Conservation (phyloP, 2,888 invertebrate species). For the Lithosia quadra region DNA sequence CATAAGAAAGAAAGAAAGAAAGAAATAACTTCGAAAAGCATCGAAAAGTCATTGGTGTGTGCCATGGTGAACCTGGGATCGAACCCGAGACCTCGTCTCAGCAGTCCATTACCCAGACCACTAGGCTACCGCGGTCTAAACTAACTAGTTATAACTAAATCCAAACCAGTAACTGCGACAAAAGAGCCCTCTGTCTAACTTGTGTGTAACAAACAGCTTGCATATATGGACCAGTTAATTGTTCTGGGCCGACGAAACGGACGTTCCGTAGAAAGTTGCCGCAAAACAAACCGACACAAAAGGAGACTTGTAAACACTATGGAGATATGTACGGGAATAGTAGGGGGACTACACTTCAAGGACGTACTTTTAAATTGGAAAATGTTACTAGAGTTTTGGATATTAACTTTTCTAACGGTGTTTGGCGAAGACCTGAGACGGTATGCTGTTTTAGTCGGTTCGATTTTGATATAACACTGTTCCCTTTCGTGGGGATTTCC, state of each 20-base stretch:
- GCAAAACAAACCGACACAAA: conserved; percentile 47
- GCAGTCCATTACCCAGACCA: too few relatives aligned
- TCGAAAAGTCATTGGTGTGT: too few relatives aligned
- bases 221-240: conserved; percentile 28
- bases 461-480: too few relatives aligned
- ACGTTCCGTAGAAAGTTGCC: conserved; percentile 47
- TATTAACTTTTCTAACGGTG: not conserved
- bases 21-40: too few relatives aligned
- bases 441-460: too few relatives aligned
- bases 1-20: too few relatives aligned
- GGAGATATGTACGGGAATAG: conserved; percentile 29
- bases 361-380: not conserved
- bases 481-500: too few relatives aligned
- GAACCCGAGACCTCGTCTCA: too few relatives aligned
- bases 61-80: too few relatives aligned
- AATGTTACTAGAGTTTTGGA: not conserved
- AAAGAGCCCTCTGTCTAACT: not conserved
- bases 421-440: too few relatives aligned
- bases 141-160: too few relatives aligned
- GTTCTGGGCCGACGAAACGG: conserved; percentile 20
- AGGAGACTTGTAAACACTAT: conserved; percentile 40
- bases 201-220: conserved; percentile 15
- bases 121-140: too few relatives aligned
- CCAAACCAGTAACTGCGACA: not conserved
- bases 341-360: conserved; percentile 30